These are phyloP conservation scores for Carabus problematicus DNA, from an alignment of 2,888 invertebrate genomes.

Conservation along the genomic window DNA sequence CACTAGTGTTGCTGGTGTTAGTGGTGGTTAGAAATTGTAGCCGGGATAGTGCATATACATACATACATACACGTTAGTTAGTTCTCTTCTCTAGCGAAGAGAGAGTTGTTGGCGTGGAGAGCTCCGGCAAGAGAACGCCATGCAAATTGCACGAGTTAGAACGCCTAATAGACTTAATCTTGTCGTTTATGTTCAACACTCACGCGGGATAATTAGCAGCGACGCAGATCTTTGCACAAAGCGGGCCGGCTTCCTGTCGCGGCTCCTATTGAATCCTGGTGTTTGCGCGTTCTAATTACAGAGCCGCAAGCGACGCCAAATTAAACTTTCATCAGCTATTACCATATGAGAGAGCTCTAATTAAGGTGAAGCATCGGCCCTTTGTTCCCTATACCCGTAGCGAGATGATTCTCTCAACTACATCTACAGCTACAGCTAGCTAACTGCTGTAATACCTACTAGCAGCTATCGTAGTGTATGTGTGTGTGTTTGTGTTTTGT, in stretches of 20 bases:
- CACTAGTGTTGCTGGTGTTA: too few species aligned
- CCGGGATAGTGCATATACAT: too few species aligned
- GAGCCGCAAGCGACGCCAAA: slow-evolving; percentile 60
- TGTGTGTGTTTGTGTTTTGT: background rate
- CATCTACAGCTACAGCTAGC: slow-evolving; percentile 32
- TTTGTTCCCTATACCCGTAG: slow-evolving; percentile 52
- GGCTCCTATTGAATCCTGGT: slow-evolving; percentile 56
- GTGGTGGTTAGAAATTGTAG: too few species aligned
- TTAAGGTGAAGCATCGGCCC: slow-evolving; percentile 57
- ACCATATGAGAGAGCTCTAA: slow-evolving; percentile 61
- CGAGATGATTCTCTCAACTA: slow-evolving; percentile 39
- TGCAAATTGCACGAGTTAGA: slow-evolving; percentile 61
- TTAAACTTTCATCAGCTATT: slow-evolving; percentile 62
- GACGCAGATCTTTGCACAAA: slow-evolving; percentile 56
- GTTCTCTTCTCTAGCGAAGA: too few species aligned
- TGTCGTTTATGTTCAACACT: slow-evolving; percentile 61
- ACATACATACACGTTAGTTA: too few species aligned
- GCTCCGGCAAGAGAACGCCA: slow-evolving; percentile 44
- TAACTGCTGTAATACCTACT: too few species aligned
- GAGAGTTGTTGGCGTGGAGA: background rate
- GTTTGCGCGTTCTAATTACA: slow-evolving; percentile 60
- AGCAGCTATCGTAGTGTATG: background rate
- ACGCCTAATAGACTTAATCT: slow-evolving; percentile 62
- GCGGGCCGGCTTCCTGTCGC: slow-evolving; percentile 48
- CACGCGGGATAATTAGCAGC: slow-evolving; percentile 59